Evolutionary conservation across 2,113 vertebrate genomes (phyloP).

Genomic region (Siniperca chuatsi): DNA sequence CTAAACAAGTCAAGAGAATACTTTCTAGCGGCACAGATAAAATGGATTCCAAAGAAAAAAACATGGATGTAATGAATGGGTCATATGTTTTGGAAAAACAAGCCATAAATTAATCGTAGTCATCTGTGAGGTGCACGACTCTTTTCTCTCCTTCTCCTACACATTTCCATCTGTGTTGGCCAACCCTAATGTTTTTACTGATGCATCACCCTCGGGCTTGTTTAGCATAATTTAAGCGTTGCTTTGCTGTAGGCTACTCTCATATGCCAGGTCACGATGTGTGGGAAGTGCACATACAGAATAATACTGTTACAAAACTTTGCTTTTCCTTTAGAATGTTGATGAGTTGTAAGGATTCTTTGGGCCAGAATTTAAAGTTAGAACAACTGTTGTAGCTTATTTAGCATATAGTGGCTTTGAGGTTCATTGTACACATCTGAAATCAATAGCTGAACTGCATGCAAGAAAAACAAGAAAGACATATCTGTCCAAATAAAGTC

Average conservation of each 20-base stretch:
- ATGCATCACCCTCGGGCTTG: constrained; percentile 33
- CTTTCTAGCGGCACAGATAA: neutral
- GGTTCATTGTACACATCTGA: neutral
- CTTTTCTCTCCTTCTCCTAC: constrained; percentile 4
- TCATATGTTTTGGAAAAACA: neutral
- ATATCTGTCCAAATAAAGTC: neutral
- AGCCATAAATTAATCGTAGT: constrained; percentile 20
- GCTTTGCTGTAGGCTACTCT: constrained; percentile 13
- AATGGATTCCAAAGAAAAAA: neutral
- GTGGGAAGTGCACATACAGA: constrained; percentile 32
- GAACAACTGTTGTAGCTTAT: constrained; percentile 6
- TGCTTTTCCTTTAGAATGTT: neutral
- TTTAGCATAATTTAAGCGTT: constrained; percentile 37
- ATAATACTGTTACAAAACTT: constrained; percentile 20
- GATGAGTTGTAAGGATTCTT: neutral
- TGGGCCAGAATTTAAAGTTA: constrained; percentile 3
- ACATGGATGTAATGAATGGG: neutral
- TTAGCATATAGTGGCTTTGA: neutral
- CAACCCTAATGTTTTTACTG: constrained; percentile 20
- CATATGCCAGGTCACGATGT: neutral
- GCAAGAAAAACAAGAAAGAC: neutral
- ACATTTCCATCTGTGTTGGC: constrained; percentile 21
- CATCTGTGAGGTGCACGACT: constrained; percentile 4
- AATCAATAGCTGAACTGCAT: neutral
- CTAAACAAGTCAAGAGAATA: neutral